These are phyloP conservation scores for Idaea straminata DNA, from an alignment of 2,888 invertebrate genomes.

Conservation along the genomic window DNA sequence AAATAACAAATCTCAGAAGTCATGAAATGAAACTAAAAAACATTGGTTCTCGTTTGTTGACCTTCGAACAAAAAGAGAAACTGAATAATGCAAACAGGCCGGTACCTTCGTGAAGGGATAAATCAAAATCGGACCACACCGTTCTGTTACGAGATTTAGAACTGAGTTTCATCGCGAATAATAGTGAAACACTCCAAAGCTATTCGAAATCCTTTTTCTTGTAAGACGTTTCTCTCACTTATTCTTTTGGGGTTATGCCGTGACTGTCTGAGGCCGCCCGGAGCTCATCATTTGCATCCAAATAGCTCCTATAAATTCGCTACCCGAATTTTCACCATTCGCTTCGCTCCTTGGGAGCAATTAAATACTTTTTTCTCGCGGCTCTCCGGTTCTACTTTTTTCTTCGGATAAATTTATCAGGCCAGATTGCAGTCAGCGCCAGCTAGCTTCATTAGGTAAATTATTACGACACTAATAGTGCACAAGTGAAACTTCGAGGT, in stretches of 20 bases:
- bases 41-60: conserved; percentile 15
- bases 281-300: conserved; percentile 79
- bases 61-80: conserved; percentile 18
- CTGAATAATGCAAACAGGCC: conserved; percentile 25
- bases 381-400: conserved; percentile 53
- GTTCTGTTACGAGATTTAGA: conserved; percentile 45
- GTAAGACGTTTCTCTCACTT: conserved; percentile 75
- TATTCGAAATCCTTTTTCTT: conserved; percentile 61
- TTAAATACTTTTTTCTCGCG: conserved; percentile 74
- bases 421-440: conserved; percentile 64
- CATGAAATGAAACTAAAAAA: conserved; percentile 5
- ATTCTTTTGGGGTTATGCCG: conserved; percentile 72
- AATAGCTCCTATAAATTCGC: conserved; percentile 79
- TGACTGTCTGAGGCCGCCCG: conserved; percentile 59
- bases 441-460: conserved; percentile 62
- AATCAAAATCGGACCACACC: conserved; percentile 37
- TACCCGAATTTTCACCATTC: conserved; percentile 77
- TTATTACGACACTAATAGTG: conserved; percentile 51
- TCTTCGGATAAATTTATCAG: conserved; percentile 64
- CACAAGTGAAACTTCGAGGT: conserved; percentile 13
- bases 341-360: conserved; percentile 74
- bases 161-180: conserved; percentile 54
- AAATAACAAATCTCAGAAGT: background rate
- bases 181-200: conserved; percentile 58
- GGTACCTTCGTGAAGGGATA: conserved; percentile 22